These are phyloP conservation scores for Drosophila busckii DNA, from an alignment of 1,140 invertebrate species.

Conservation along the genomic window DNA sequence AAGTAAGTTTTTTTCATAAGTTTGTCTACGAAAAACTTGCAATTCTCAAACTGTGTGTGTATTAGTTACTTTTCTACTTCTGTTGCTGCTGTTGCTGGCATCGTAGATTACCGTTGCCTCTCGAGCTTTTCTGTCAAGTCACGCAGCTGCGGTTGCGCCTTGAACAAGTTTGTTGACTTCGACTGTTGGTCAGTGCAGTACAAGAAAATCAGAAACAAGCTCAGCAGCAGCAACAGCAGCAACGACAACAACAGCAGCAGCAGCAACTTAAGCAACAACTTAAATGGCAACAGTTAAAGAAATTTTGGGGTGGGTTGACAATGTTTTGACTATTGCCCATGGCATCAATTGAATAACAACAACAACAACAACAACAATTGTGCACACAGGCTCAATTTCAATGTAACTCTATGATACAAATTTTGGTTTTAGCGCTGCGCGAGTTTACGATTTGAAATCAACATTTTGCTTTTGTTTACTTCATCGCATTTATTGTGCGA, in stretches of 20 bases:
- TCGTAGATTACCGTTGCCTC: background rate
- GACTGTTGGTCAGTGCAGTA: slow-evolving; percentile 32
- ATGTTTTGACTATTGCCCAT: slow-evolving; percentile 51
- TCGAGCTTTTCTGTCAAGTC: slow-evolving; percentile 47
- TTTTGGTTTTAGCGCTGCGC: slow-evolving; percentile 55
- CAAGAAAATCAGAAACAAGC: background rate
- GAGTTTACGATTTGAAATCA: slow-evolving; percentile 49
- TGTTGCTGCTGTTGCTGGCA: slow-evolving; percentile 12
- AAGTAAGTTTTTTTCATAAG: slow-evolving; percentile 8
- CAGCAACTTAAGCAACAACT: slow-evolving; percentile 6
- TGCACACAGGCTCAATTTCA: slow-evolving; percentile 12
- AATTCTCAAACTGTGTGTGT: slow-evolving; percentile 49
- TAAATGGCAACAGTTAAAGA: slow-evolving; percentile 50
- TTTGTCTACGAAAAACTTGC: slow-evolving; percentile 30
- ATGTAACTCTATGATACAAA: slow-evolving; percentile 12
- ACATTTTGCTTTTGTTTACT: slow-evolving; percentile 55
- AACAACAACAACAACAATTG: slow-evolving; percentile 33
- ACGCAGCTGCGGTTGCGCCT: slow-evolving; percentile 41
- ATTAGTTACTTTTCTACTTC: slow-evolving; percentile 1
- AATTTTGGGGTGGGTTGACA: slow-evolving; percentile 70
- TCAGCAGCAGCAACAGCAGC: background rate
- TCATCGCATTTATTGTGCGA: slow-evolving; percentile 48
- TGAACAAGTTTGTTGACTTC: slow-evolving; percentile 70
- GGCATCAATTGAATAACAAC: slow-evolving; percentile 54
- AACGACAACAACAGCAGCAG: slow-evolving; percentile 16